A percentile compares a stretch with the other conserved stretches of the same genome.
Evolutionary conservation across 2,797 vertebrate genomes (phyloP).

Genomic region (Periparus ater): DNA sequence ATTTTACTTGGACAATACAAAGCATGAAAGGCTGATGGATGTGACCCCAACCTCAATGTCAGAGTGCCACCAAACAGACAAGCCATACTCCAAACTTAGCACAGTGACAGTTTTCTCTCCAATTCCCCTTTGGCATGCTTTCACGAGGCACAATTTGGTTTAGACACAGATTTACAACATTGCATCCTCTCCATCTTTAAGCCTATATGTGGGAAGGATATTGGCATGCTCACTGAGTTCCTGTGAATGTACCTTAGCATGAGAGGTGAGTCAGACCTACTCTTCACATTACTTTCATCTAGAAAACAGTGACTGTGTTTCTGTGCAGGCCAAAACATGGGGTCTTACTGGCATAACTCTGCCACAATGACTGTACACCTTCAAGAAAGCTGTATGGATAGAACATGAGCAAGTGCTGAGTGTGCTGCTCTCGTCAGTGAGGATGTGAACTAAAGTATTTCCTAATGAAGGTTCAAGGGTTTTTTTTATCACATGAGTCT

Average conservation of each 20-base stretch:
- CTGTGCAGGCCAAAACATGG: not conserved
- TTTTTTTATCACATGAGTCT: not conserved
- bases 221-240: not conserved
- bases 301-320: not conserved
- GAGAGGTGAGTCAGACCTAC: not conserved
- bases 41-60: not conserved
- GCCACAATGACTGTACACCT: not conserved
- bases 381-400: not conserved
- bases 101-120: not conserved
- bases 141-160: not conserved
- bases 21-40: not conserved
- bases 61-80: not conserved
- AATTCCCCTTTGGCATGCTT: not conserved
- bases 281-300: not conserved
- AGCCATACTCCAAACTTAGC: not conserved
- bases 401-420: not conserved
- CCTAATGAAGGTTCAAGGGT: not conserved
- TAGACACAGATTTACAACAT: not conserved
- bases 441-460: not conserved
- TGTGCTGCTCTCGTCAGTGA: not conserved
- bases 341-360: not conserved
- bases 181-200: not conserved
- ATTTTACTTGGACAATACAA: not conserved
- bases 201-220: not conserved
- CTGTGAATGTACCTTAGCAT: not conserved